Evolutionary conservation across 1,140 invertebrate species (phyloP).

Genomic region (Leptestheria dahalacensis): DNA sequence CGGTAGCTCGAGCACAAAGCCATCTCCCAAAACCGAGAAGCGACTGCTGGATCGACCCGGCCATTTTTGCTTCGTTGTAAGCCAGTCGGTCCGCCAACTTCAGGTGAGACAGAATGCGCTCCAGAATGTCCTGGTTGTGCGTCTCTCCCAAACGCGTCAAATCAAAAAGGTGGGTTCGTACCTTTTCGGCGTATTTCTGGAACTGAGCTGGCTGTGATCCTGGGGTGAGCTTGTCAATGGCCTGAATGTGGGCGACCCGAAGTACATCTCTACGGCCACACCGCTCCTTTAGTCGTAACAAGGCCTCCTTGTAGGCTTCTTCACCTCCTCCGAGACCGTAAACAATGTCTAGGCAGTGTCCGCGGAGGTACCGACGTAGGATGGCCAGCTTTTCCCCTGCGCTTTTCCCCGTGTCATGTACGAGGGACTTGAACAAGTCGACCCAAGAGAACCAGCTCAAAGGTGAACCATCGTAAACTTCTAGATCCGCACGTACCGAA

Average conservation of each 20-base stretch:
- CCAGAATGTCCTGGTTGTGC: neutral
- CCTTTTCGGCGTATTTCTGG: neutral
- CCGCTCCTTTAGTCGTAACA: neutral
- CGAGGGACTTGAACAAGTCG: neutral
- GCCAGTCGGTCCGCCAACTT: conserved; percentile 4
- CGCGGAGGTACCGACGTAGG: neutral
- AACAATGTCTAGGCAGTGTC: neutral
- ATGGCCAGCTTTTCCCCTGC: conserved; percentile 5
- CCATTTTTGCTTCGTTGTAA: neutral
- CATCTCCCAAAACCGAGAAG: neutral
- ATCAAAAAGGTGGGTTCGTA: conserved; percentile 4
- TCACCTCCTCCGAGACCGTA: neutral
- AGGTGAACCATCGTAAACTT: neutral
- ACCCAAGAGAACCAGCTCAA: conserved; percentile 7
- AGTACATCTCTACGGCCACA: neutral
- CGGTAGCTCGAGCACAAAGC: conserved; percentile 2
- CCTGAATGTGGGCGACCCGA: neutral
- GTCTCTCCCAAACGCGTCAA: neutral
- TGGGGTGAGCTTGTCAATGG: neutral
- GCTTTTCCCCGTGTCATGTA: neutral
- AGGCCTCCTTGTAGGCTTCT: neutral
- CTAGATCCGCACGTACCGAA: neutral
- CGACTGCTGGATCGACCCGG: neutral
- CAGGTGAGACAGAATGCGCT: neutral
- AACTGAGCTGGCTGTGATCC: neutral